phyloP scores from a whole-genome alignment of 2,888 invertebrate genomes.

The Apantesis nais region DNA sequence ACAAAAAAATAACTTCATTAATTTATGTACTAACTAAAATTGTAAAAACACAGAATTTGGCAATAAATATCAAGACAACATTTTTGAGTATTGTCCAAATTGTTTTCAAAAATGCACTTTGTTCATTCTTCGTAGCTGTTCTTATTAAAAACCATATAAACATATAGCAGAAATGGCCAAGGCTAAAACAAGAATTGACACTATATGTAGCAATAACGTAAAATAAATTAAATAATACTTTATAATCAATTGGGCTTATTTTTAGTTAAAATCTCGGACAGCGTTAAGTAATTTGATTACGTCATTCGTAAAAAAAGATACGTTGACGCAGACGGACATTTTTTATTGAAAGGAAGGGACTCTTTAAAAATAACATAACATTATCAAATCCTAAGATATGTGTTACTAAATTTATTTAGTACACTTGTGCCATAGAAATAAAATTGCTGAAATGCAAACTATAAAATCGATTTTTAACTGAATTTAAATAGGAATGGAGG shows the following conservation, averaged over 20 bases:
- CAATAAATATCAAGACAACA: too few relatives aligned
- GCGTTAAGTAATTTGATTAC: neutral
- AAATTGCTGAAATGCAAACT: neutral
- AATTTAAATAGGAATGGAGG: neutral
- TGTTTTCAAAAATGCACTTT: neutral
- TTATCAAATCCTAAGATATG: neutral
- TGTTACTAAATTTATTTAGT: neutral
- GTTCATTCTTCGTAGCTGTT: neutral
- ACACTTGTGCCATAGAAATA: neutral
- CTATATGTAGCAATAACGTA: neutral
- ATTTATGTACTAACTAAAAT: neutral
- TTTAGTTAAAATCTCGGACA: neutral
- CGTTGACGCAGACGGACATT: neutral
- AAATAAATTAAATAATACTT: neutral
- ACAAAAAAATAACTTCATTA: neutral
- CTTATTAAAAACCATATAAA: neutral
- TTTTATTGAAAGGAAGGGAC: neutral
- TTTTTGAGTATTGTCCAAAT: neutral
- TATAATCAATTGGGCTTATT: neutral
- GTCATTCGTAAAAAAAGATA: neutral
- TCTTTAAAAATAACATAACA: neutral
- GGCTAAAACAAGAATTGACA: neutral
- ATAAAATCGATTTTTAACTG: neutral
- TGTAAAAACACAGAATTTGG: neutral
- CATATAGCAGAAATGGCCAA: neutral